Conservation (phyloP, 2,888 invertebrate genomes). For the Tridacna crocea region DNA sequence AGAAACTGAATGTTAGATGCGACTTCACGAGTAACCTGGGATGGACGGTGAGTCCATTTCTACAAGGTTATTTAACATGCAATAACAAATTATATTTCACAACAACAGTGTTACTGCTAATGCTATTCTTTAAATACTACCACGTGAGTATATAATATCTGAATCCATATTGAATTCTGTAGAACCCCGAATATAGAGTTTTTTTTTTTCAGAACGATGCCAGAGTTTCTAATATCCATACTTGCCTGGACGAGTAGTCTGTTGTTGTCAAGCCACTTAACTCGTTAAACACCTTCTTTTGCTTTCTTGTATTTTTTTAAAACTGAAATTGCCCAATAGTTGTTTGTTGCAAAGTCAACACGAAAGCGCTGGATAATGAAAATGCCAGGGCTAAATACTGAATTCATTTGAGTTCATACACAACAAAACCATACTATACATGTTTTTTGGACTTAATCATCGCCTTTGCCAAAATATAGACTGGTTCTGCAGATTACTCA, state of each 20-base stretch:
- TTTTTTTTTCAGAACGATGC: background rate
- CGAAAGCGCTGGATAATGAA: background rate
- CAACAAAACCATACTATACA: too few relatives aligned
- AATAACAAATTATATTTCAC: background rate
- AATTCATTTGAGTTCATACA: too few relatives aligned
- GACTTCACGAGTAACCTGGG: conserved; percentile 45
- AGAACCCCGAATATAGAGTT: background rate
- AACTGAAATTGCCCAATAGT: too few relatives aligned
- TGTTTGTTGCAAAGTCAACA: too few relatives aligned
- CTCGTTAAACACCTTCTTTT: too few relatives aligned
- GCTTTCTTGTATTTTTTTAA: too few relatives aligned
- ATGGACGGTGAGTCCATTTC: conserved; percentile 43
- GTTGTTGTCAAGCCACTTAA: too few relatives aligned
- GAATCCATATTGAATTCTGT: background rate
- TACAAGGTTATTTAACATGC: background rate
- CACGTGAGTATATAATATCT: background rate
- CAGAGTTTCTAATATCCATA: background rate
- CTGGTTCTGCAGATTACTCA: too few relatives aligned
- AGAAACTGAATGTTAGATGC: conserved; percentile 34
- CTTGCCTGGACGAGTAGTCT: too few relatives aligned
- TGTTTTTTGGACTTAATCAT: too few relatives aligned
- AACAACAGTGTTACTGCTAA: background rate
- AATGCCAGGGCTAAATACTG: too few relatives aligned
- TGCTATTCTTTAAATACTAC: background rate
- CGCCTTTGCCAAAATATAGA: too few relatives aligned